These are phyloP conservation scores for Echinops telfairi DNA, from an alignment of 2,113 vertebrate genomes.

Conservation along the genomic window DNA sequence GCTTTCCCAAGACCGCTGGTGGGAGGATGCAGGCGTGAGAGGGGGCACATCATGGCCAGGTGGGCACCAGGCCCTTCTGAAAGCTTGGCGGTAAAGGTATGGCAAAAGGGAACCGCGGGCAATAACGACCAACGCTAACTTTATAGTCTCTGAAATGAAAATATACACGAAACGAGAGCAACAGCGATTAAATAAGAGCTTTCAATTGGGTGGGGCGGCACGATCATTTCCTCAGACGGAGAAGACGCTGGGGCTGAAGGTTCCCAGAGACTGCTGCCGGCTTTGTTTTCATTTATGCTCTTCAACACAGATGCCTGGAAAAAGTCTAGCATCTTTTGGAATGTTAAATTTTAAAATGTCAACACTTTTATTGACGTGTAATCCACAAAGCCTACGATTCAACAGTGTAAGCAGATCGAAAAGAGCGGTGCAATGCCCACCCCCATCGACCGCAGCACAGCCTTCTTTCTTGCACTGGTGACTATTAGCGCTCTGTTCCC, in stretches of 20 bases:
- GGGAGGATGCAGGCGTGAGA: fast-evolving
- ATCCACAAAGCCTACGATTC: too few relatives aligned
- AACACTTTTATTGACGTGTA: too few relatives aligned
- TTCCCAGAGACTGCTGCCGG: not conserved
- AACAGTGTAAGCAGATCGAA: too few relatives aligned
- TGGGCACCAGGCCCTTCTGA: too few relatives aligned
- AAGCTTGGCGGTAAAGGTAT: not conserved
- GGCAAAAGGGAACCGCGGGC: not conserved
- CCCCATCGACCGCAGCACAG: too few relatives aligned
- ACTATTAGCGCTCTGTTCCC: too few relatives aligned
- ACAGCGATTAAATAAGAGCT: not conserved
- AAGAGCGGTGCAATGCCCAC: too few relatives aligned
- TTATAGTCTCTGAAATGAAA: not conserved
- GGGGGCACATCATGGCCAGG: not conserved
- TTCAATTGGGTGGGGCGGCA: not conserved
- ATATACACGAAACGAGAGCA: not conserved
- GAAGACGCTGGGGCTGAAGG: not conserved
- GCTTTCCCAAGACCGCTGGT: too few relatives aligned
- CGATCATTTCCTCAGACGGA: not conserved
- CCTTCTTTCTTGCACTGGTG: too few relatives aligned
- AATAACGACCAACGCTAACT: not conserved
- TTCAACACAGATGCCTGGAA: not conserved
- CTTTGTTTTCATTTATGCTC: not conserved
- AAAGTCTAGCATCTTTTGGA: not conserved
- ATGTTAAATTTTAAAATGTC: not conserved